Evolutionary conservation across 2,888 invertebrate genomes (phyloP), one percentile per base, ranked within the genome.

Genomic region (Synanthedon vespiformis): DNA sequence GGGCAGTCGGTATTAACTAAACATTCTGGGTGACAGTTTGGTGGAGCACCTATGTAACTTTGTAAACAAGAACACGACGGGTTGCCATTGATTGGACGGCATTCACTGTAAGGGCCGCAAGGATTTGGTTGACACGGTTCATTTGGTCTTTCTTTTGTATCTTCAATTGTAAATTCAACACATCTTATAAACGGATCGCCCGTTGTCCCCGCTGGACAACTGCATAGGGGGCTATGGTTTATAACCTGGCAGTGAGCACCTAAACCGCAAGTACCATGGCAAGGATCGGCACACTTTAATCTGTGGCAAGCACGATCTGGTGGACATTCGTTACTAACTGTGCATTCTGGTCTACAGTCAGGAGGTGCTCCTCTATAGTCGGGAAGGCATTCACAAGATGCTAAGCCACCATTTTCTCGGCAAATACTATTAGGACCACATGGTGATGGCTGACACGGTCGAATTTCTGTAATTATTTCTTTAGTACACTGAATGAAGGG

Each of bases 1-100:
- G 92, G 90, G 75, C 95, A 95, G 70, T 95, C 95, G 4, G 93
- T 90, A 66, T 94, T 95, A 0, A 94, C 92, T 6, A 93, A 90
- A 74, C 96, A 96, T 77, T 95, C 95, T 1, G 95, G 95, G 57
- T 92, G 90, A 70, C 95, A 95, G 65, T 92, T 92, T 4, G 95
- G 95, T 48, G 95, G 94, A 52, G 89, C 86, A n/a, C 95, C 95
- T 51, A 91, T 87, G 67, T 93, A 94, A 40, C 89, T 89, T 51
- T 91, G 89, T 54, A 92, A 77, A 63, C 95, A 96, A 1, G 94
- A 93, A 70, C 96, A 96, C 4, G 94, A 92, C 1, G 94, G 93
- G 61, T 91, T 89, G 11, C 89, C 89, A 66, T 94, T 93, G 3
- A 91, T 72, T 56, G 90, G 89, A 40, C 93, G 89, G 67, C 95